Base-by-base conservation (phyloP, 2,113 vertebrate genomes). In the Murina feae region DNA sequence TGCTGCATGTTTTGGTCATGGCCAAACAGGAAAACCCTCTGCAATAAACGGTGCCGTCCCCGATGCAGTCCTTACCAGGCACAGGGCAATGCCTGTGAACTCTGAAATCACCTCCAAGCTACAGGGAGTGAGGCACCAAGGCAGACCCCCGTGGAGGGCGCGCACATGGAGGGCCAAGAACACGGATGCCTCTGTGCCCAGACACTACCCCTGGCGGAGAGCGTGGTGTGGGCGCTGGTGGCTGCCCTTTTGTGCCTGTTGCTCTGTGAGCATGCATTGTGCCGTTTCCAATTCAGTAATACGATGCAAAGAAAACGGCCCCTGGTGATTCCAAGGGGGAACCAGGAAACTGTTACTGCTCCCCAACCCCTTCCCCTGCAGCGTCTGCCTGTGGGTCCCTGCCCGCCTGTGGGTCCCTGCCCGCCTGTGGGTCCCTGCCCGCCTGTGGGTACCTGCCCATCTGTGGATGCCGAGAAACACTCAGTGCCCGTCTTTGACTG, bases 401-500 rank as follows among this genome's bases (percentile, higher is more conserved):
- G 98, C 28, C 98, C 98, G 0, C 98, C 98, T 0, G 97, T 98
- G 96, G 98, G 47, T 49, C 21, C 23, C 69, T 14, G 69, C 23
- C 69, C 47, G 13, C 4, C 13, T 49, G 13, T 16, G 47, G 47
- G 47, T 95, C 1, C 42, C 42, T 44, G 42, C 42, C 42, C 42
- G 42, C 42, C 42, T 10, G 44, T 44, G 44, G 44, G 44, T 95
- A 98, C 98, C 98, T 98, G 98, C 28, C 98, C 98, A 0, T 98
- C 98, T 0, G 97, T 98, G 96, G 98, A 98, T 3, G 99, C 98
- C 0, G 99, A 99, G 98, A 99, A 99, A 69, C 98, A 98, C 37
- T 99, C 99, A 0, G 99, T 99, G 96, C 99, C 99, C 0, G 99
- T 99, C 97, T 99, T 99, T 55, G 99, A 99, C 96, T 99, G 99